phyloP scores from a whole-genome alignment of 2,113 vertebrate species.

The Hippolais icterina region DNA sequence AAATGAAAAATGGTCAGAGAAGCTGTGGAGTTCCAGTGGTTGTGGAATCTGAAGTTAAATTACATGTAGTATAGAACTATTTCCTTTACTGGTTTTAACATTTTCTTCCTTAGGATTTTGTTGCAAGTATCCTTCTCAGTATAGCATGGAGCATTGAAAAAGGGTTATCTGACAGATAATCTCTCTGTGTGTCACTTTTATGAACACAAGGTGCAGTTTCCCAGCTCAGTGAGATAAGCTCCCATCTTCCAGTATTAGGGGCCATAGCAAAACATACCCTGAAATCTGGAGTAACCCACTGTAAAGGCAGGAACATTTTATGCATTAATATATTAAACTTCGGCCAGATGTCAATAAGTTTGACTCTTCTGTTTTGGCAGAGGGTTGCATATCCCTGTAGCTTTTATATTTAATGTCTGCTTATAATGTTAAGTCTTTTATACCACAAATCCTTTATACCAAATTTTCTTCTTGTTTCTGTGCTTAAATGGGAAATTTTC shows the following conservation, averaged over 20 bases:
- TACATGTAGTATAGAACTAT: neutral
- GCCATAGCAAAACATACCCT: neutral
- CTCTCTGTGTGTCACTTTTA: neutral
- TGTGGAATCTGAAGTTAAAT: neutral
- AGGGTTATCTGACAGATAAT: neutral
- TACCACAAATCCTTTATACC: neutral
- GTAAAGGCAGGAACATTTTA: neutral
- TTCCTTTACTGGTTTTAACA: neutral
- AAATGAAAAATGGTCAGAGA: neutral
- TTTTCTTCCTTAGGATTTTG: neutral
- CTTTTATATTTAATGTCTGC: neutral
- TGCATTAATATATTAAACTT: neutral
- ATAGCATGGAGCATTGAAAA: neutral
- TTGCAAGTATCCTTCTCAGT: neutral
- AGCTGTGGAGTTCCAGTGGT: neutral
- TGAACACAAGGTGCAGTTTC: neutral
- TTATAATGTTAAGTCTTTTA: neutral
- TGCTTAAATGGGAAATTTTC: neutral
- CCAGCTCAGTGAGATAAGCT: neutral
- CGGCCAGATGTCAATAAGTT: neutral
- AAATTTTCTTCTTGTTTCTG: neutral
- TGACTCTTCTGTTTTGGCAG: neutral
- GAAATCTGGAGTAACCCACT: neutral
- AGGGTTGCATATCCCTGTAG: neutral
- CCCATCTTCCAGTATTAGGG: neutral